Conservation (phyloP, 2,888 invertebrate species). For the Xanthia icteritia region DNA sequence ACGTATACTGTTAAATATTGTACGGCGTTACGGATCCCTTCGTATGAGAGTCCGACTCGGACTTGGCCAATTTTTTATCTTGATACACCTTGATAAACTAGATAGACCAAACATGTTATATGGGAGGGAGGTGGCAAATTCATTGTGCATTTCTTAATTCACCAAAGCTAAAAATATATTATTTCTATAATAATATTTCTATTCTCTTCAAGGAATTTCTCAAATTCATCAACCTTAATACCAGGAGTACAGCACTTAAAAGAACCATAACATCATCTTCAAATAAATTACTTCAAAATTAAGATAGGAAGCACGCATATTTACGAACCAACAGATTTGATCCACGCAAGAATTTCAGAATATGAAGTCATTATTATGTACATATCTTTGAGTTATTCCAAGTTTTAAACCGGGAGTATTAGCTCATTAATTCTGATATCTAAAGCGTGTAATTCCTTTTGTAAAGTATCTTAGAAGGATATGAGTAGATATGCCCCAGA, state of each 20-base stretch:
- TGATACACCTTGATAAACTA: too few relatives aligned
- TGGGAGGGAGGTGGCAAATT: too few relatives aligned
- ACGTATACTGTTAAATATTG: too few relatives aligned
- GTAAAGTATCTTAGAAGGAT: conserved; percentile 25
- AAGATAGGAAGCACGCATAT: conserved; percentile 1
- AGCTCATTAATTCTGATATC: conserved; percentile 58
- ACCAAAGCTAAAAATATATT: too few relatives aligned
- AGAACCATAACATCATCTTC: conserved; percentile 6
- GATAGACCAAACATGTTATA: not conserved
- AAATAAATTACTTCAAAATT: conserved; percentile 34
- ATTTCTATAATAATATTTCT: too few relatives aligned
- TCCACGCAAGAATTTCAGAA: conserved; percentile 35
- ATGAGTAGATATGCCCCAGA: conserved; percentile 26
- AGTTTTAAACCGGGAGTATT: conserved; percentile 50
- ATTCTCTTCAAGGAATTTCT: not conserved
- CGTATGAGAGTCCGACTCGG: too few relatives aligned
- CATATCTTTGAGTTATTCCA: conserved; percentile 42
- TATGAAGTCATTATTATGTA: conserved; percentile 54
- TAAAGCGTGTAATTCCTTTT: conserved; percentile 52
- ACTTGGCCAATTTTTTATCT: too few relatives aligned
- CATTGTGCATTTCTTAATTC: too few relatives aligned
- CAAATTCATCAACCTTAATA: not conserved
- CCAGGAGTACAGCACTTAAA: conserved; percentile 23
- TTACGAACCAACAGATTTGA: conserved; percentile 24
- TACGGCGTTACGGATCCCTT: too few relatives aligned